Evolutionary conservation across 1,140 invertebrate species (phyloP).

Genomic region (Calephelis virginiensis): DNA sequence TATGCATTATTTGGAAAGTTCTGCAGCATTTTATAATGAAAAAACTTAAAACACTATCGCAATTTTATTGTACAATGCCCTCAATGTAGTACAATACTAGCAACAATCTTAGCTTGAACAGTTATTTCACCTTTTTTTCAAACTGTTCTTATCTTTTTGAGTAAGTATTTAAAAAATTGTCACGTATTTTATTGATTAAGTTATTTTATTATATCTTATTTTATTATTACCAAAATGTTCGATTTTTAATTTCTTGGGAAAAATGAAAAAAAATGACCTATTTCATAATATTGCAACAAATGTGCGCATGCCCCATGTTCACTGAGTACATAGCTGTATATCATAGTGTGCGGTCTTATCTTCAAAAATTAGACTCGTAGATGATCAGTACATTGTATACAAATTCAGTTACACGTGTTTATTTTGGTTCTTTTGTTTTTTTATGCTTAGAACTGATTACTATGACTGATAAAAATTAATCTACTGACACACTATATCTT

Average conservation of each 20-base stretch:
- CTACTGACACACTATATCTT: constrained; percentile 35
- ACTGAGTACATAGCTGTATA: not conserved
- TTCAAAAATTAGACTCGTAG: constrained; percentile 34
- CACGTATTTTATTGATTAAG: too few relatives aligned
- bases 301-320: not conserved
- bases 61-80: too few relatives aligned
- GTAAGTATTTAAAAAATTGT: too few relatives aligned
- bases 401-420: constrained; percentile 21
- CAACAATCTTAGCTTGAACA: too few relatives aligned
- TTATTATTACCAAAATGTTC: too few relatives aligned
- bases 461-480: not conserved
- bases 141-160: too few relatives aligned
- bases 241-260: not conserved
- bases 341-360: constrained; percentile 20
- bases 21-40: too few relatives aligned
- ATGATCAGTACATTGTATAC: constrained; percentile 20
- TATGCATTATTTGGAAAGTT: not conserved
- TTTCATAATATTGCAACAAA: not conserved
- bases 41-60: too few relatives aligned
- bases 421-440: constrained; percentile 33
- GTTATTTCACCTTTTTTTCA: too few relatives aligned
- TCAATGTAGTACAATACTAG: too few relatives aligned
- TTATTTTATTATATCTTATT: too few relatives aligned
- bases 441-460: constrained; percentile 22
- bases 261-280: not conserved